Evolutionary conservation across 2,797 vertebrate genomes (phyloP).

Genomic region (Chaunax sp.): DNA sequence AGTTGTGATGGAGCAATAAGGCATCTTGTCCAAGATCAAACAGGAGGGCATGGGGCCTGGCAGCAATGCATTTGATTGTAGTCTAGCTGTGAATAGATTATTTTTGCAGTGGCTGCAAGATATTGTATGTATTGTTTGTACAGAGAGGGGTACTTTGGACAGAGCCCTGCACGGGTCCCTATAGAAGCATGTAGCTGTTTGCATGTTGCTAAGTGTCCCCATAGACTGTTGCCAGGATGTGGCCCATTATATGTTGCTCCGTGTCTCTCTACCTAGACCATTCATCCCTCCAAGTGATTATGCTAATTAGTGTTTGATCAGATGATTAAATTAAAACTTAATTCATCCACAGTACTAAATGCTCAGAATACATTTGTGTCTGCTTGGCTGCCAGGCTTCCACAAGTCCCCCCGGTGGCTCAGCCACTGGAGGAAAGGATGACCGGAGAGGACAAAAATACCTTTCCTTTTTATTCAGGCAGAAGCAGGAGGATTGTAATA

Average conservation of each 20-base stretch:
- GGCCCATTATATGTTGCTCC: constrained; percentile 84
- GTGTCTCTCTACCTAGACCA: constrained; percentile 78
- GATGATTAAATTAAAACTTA: constrained; percentile 95
- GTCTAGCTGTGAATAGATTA: constrained; percentile 44
- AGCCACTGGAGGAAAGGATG: constrained; percentile 53
- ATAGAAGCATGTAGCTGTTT: constrained; percentile 75
- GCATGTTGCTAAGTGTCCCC: constrained; percentile 81
- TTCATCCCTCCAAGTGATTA: constrained; percentile 91
- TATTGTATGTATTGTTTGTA: constrained; percentile 48
- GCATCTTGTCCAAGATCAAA: constrained; percentile 73
- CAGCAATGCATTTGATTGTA: constrained; percentile 61
- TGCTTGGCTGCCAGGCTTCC: constrained; percentile 80
- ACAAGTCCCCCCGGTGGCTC: constrained; percentile 62
- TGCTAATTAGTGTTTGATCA: constrained; percentile 96
- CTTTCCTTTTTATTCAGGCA: constrained; percentile 57
- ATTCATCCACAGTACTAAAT: constrained; percentile 90
- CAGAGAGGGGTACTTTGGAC: constrained; percentile 63
- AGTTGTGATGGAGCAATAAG: constrained; percentile 73
- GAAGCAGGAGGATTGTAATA: constrained; percentile 50
- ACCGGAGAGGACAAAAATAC: constrained; percentile 36
- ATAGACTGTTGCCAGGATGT: constrained; percentile 81
- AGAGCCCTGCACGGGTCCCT: constrained; percentile 57
- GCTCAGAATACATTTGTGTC: constrained; percentile 88
- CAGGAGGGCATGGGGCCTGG: constrained; percentile 56
- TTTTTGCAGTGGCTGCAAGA: constrained; percentile 47